Percentiles rank a stretch among this genome's conserved stretches.
Evolutionary conservation across 2,888 invertebrate species (phyloP).

Genomic region (Metallyticus violacea): DNA sequence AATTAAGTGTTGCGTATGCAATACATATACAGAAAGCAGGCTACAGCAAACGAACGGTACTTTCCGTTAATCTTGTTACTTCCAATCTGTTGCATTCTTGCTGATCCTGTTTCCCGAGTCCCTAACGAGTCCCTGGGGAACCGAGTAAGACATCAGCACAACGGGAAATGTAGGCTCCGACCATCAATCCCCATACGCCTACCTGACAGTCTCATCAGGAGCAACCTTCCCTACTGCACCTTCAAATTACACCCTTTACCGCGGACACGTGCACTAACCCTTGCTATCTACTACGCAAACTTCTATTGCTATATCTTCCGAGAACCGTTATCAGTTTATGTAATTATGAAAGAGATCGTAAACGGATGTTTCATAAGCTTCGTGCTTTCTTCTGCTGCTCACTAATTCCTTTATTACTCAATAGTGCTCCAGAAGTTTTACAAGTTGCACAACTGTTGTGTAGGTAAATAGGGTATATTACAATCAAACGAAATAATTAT

Average conservation of each 20-base stretch:
- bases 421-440: too few species aligned
- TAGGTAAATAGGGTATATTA: too few species aligned
- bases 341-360: too few species aligned
- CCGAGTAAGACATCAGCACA: neutral
- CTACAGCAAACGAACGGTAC: neutral
- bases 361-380: too few species aligned
- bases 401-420: too few species aligned
- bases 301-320: too few species aligned
- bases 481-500: too few species aligned
- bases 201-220: neutral
- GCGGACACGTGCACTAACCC: neutral
- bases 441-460: too few species aligned
- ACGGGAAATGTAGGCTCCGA: neutral
- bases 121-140: conserved; percentile 8
- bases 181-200: neutral
- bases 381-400: too few species aligned
- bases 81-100: neutral
- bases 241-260: neutral
- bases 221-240: neutral
- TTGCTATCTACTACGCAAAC: too few species aligned
- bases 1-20: too few species aligned
- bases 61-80: neutral
- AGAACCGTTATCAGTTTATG: too few species aligned
- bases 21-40: neutral
- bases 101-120: neutral